These are phyloP conservation scores for Apamea crenata DNA, from an alignment of 2,888 invertebrate species.

Conservation along the genomic window DNA sequence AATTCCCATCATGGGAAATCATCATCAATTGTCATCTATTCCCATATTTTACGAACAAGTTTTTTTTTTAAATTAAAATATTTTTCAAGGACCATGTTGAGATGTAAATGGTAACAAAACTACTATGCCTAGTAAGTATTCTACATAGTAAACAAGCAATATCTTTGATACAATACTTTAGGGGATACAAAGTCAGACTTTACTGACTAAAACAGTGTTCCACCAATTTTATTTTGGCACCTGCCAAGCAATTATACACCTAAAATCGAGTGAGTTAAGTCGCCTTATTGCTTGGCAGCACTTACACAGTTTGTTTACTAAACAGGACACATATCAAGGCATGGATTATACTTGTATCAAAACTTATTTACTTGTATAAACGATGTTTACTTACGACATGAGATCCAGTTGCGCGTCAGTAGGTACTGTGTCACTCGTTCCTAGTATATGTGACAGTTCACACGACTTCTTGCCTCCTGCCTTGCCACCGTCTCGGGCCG, in stretches of 20 bases:
- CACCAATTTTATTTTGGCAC: background rate
- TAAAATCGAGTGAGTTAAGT: background rate
- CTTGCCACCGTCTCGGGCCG: slow-evolving; percentile 92
- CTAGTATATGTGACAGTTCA: slow-evolving; percentile 97
- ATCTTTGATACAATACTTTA: background rate
- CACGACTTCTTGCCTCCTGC: slow-evolving; percentile 92
- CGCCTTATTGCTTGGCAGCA: slow-evolving; percentile 2
- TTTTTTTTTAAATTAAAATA: background rate
- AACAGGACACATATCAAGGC: slow-evolving; percentile 28
- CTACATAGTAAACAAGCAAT: slow-evolving; percentile 37
- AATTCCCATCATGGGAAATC: background rate
- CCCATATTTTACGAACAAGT: no score
- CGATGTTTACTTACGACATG: slow-evolving; percentile 89
- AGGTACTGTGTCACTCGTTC: slow-evolving; percentile 95
- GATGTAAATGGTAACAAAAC: slow-evolving; percentile 42
- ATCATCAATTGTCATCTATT: no score
- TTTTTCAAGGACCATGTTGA: slow-evolving; percentile 60
- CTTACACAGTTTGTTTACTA: slow-evolving; percentile 20
- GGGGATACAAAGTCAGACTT: background rate
- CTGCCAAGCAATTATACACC: slow-evolving; percentile 1
- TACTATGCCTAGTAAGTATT: slow-evolving; percentile 37
- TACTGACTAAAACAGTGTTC: background rate
- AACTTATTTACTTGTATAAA: background rate
- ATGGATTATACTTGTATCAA: background rate
- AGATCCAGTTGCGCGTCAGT: slow-evolving; percentile 94